Evolutionary conservation across 1,140 invertebrate genomes (phyloP).

Genomic region (Bursaphelenchus mucronatus): DNA sequence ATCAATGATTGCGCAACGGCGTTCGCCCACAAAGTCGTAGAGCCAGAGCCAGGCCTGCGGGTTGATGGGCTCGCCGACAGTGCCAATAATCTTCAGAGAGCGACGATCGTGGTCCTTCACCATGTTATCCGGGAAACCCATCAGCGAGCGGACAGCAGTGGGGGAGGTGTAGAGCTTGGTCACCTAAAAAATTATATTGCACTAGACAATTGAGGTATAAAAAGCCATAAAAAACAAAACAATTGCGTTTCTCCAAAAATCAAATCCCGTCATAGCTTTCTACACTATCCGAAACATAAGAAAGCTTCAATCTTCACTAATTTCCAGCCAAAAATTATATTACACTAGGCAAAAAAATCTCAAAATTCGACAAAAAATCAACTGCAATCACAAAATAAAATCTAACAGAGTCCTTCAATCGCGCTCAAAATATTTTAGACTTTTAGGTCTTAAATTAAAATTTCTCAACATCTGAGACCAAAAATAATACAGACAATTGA

Average conservation of each 20-base stretch:
- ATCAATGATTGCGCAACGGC: constrained; percentile 75
- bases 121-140: constrained; percentile 72
- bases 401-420: too few relatives aligned
- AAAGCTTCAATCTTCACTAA: background rate
- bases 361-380: constrained; percentile 1
- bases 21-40: constrained; percentile 74
- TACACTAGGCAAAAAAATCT: background rate
- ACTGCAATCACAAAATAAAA: too few relatives aligned
- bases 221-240: background rate
- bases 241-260: background rate
- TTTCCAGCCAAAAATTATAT: background rate
- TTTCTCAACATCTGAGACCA: background rate
- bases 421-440: too few relatives aligned
- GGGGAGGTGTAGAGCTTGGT: constrained; percentile 95
- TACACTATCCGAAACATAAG: background rate
- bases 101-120: constrained; percentile 67
- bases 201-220: constrained; percentile 14
- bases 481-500: constrained; percentile 1
- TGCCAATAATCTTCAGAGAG: constrained; percentile 77
- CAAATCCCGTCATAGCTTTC: background rate
- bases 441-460: constrained; percentile 10
- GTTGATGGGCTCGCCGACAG: constrained; percentile 93
- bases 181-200: constrained; percentile 58
- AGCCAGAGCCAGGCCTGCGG: constrained; percentile 97
- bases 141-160: constrained; percentile 87